These are phyloP conservation scores for Cichlasoma orientale DNA, from an alignment of 2,797 vertebrate genomes.

Conservation along the genomic window DNA sequence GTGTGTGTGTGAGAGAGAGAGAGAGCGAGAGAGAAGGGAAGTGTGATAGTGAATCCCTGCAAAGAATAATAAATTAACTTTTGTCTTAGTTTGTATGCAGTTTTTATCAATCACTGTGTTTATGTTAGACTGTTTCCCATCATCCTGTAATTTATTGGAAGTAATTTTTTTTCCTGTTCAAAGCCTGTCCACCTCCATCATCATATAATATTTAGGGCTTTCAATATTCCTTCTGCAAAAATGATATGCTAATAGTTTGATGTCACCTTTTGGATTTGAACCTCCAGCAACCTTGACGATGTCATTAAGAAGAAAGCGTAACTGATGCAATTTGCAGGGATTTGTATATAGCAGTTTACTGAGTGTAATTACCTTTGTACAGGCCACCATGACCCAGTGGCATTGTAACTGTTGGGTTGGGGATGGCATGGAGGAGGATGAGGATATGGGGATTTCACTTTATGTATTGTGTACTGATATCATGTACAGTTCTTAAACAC, in stretches of 20 bases:
- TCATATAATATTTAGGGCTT: conserved; percentile 36
- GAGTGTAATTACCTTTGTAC: conserved; percentile 68
- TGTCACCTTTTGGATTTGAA: conserved; percentile 57
- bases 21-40: not conserved
- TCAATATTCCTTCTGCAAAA: conserved; percentile 48
- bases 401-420: conserved; percentile 62
- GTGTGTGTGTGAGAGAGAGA: conserved; percentile 13
- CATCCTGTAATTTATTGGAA: not conserved
- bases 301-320: conserved; percentile 58
- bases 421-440: conserved; percentile 30
- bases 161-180: conserved; percentile 9
- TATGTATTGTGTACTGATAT: conserved; percentile 85
- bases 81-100: conserved; percentile 1
- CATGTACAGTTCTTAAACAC: conserved; percentile 88
- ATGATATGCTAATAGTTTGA: conserved; percentile 41
- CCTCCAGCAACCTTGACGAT: conserved; percentile 58
- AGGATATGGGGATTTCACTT: conserved; percentile 64
- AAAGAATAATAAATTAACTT: conserved; percentile 25
- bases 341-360: conserved; percentile 62
- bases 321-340: conserved; percentile 67
- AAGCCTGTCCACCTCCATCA: not conserved
- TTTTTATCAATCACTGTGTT: conserved; percentile 29
- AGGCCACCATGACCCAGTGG: conserved; percentile 77
- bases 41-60: conserved; percentile 48
- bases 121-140: conserved; percentile 41